Conservation (phyloP, 2,888 invertebrate species). For the Caenorhabditis doughertyi region DNA sequence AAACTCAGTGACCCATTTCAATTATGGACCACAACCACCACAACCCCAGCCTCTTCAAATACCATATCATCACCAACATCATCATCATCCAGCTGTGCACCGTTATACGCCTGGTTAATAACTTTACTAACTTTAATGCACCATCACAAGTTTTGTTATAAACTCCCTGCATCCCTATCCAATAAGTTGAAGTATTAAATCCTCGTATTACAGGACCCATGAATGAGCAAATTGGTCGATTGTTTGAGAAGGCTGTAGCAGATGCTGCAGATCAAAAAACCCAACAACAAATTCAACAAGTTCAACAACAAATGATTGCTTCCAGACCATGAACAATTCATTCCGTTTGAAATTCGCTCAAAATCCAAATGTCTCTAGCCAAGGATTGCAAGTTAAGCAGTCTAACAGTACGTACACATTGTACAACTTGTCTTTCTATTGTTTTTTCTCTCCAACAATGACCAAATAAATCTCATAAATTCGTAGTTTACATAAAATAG, state of each 20-base stretch:
- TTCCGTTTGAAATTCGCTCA: constrained; percentile 33
- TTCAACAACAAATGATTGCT: constrained; percentile 40
- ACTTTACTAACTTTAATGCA: constrained; percentile 46
- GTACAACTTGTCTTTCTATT: constrained; percentile 36
- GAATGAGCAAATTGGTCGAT: constrained; percentile 74
- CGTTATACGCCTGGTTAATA: constrained; percentile 43
- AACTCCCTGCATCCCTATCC: background rate
- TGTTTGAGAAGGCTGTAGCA: constrained; percentile 74
- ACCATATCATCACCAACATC: constrained; percentile 58
- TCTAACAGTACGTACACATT: constrained; percentile 65
- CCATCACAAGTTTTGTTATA: constrained; percentile 23
- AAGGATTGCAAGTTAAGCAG: constrained; percentile 63
- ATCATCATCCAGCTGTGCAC: constrained; percentile 48
- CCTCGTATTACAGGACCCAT: constrained; percentile 68
- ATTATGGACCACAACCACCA: constrained; percentile 55
- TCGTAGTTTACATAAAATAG: background rate
- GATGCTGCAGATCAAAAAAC: constrained; percentile 69
- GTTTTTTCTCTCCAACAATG: constrained; percentile 25
- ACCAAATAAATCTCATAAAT: constrained; percentile 28
- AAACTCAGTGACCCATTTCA: constrained; percentile 68
- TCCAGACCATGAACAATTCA: constrained; percentile 33
- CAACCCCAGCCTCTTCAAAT: constrained; percentile 55
- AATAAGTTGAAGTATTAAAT: background rate
- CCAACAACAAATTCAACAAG: constrained; percentile 48
- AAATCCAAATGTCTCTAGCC: constrained; percentile 23